Percentiles rank a stretch among this genome's conserved stretches.
Conservation (phyloP, 2,888 invertebrate genomes). For the Napeogenes inachia region DNA sequence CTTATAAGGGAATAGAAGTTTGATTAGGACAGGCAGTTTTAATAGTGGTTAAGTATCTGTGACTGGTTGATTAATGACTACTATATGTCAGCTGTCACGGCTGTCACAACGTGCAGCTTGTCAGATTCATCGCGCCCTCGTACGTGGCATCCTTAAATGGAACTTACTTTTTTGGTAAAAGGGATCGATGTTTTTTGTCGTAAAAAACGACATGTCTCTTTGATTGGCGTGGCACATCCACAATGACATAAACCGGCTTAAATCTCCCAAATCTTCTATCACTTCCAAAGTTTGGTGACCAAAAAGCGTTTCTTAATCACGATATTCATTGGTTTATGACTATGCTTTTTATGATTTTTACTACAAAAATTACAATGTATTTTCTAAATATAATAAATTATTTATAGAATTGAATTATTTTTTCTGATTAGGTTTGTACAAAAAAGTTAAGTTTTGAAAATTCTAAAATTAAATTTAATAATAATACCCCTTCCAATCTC, state of each 20-base stretch:
- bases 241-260: constrained; percentile 23
- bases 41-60: constrained; percentile 57
- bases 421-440: too few species aligned
- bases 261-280: neutral
- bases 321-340: neutral
- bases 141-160: constrained; percentile 61
- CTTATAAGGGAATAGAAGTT: constrained; percentile 31
- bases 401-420: neutral
- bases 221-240: constrained; percentile 48
- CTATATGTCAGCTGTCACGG: constrained; percentile 73
- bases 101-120: constrained; percentile 73
- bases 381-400: neutral
- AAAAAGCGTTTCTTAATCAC: neutral
- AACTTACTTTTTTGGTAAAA: constrained; percentile 60
- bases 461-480: neutral
- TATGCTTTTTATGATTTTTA: neutral
- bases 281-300: too few species aligned
- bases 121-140: constrained; percentile 66
- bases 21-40: constrained; percentile 34
- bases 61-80: constrained; percentile 68
- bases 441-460: neutral
- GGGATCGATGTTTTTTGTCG: constrained; percentile 56
- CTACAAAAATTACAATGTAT: neutral
- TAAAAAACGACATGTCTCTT: constrained; percentile 50
- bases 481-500: constrained; percentile 5